Percentiles rank a stretch among this genome's conserved stretches.
Conservation (phyloP, 1,140 invertebrate genomes). For the Papilio helenus region DNA sequence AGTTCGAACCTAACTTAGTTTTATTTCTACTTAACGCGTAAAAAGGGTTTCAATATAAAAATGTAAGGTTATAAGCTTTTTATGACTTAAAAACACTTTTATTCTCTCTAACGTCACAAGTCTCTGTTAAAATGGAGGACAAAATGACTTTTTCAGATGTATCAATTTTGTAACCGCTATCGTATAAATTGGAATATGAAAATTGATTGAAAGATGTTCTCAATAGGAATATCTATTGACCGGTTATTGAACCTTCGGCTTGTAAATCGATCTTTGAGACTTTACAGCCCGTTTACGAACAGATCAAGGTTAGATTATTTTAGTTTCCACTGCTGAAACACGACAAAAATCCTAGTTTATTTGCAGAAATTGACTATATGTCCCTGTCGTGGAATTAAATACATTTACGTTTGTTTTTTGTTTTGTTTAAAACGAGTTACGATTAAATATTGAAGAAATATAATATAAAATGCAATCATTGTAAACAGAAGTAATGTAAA, state of each 20-base stretch:
- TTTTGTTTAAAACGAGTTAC: no score
- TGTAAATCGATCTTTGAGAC: not conserved
- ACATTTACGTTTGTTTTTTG: no score
- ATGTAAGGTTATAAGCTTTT: no score
- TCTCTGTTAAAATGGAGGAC: not conserved
- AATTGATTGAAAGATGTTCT: not conserved
- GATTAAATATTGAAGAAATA: no score
- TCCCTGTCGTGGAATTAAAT: no score
- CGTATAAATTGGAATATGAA: slow-evolving; percentile 12
- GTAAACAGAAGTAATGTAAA: no score
- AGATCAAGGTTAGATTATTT: not conserved
- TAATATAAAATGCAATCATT: no score
- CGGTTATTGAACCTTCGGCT: not conserved
- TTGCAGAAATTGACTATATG: no score
- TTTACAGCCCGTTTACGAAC: slow-evolving; percentile 1
- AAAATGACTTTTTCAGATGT: not conserved
- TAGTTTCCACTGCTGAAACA: not conserved
- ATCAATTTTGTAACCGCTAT: not conserved
- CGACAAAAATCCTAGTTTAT: no score
- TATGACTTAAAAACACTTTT: no score
- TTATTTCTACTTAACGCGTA: not conserved
- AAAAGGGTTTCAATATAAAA: no score
- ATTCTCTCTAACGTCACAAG: no score
- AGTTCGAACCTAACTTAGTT: not conserved
- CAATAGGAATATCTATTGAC: not conserved